phyloP scores from a whole-genome alignment of 2,113 vertebrate genomes.

The Todiramphus chloris region DNA sequence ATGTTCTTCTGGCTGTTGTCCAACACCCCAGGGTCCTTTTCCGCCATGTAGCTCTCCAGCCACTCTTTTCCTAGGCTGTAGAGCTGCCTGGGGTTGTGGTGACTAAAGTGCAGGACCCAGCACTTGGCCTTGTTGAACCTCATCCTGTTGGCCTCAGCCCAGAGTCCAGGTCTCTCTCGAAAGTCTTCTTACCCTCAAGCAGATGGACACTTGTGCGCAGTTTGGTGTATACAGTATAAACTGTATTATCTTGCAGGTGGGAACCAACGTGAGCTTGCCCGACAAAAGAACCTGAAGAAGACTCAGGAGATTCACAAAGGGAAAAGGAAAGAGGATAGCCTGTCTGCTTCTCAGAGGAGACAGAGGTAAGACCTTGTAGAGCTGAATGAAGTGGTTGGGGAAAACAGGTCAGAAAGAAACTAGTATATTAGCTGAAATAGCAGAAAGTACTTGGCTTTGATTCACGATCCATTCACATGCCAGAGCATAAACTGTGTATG shows the following conservation, averaged over 20 bases:
- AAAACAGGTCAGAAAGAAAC: neutral
- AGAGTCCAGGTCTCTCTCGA: too few species aligned
- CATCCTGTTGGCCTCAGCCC: too few species aligned
- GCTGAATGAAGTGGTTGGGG: neutral
- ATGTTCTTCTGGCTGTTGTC: too few species aligned
- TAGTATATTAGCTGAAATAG: neutral
- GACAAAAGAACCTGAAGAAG: constrained; percentile 82
- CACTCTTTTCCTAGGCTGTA: too few species aligned
- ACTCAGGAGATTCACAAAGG: constrained; percentile 78
- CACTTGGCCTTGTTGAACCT: too few species aligned
- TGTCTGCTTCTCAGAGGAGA: constrained; percentile 78
- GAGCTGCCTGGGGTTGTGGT: too few species aligned
- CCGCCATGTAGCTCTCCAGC: too few species aligned
- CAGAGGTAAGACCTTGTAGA: constrained; percentile 65
- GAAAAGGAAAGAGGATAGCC: constrained; percentile 79
- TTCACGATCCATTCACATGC: neutral
- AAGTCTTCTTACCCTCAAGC: too few species aligned
- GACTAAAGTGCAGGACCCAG: too few species aligned
- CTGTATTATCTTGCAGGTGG: constrained; percentile 58
- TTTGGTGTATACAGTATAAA: neutral
- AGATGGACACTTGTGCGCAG: too few species aligned
- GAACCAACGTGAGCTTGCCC: constrained; percentile 80
- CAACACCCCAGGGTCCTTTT: too few species aligned
- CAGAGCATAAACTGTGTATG: neutral
- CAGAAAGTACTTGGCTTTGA: neutral